Evolutionary conservation across 35 echinoderm and acorn worm species (phyloP).

Genomic region (Diadema setosum): DNA sequence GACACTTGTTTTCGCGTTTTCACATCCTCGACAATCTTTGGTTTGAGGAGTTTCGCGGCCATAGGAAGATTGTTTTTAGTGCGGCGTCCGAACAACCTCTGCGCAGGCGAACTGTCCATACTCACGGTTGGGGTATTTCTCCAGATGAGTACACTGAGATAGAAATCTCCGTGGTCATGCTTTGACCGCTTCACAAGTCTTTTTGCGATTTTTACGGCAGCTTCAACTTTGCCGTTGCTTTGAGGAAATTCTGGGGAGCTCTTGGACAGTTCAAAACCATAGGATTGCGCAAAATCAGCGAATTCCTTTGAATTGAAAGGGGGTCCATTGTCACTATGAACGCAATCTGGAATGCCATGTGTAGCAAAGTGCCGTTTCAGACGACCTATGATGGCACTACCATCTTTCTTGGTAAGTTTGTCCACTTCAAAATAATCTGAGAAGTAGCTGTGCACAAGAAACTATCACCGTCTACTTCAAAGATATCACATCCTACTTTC

Average conservation of each 20-base stretch:
- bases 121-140: neutral
- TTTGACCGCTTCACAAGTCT: neutral
- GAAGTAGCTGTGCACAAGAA: slow-evolving; percentile 55
- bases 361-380: slow-evolving; percentile 38
- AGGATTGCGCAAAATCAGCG: neutral
- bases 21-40: neutral
- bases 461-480: slow-evolving; percentile 13
- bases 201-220: slow-evolving; percentile 59
- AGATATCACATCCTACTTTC: slow-evolving; percentile 51
- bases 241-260: slow-evolving; percentile 40
- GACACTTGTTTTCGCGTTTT: neutral
- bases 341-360: slow-evolving; percentile 20
- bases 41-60: neutral
- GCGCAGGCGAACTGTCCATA: neutral
- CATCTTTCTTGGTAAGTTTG: neutral
- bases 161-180: slow-evolving; percentile 8
- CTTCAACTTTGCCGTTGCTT: slow-evolving; percentile 55
- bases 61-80: neutral
- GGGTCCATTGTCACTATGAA: slow-evolving; percentile 31
- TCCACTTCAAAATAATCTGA: slow-evolving; percentile 61
- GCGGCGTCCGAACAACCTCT: neutral
- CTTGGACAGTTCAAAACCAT: neutral
- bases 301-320: slow-evolving; percentile 25
- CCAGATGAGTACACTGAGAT: slow-evolving; percentile 53
- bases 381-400: slow-evolving; percentile 3